Conservation (phyloP, 2,888 invertebrate species). For the Parnassius smintheus region DNA sequence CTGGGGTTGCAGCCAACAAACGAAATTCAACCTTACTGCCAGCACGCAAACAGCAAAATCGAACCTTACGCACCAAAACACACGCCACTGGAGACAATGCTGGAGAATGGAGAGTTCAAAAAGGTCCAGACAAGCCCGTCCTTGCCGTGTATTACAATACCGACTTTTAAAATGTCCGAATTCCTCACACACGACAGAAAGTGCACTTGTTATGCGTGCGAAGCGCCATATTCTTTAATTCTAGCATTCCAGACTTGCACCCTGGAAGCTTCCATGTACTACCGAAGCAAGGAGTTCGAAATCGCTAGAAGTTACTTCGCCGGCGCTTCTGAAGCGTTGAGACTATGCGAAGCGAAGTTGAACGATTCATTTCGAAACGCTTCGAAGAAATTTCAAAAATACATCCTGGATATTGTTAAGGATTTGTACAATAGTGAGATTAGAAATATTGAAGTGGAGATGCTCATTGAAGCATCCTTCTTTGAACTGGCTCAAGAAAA, state of each 20-base stretch:
- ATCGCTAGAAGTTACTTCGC: constrained; percentile 61
- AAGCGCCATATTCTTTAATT: constrained; percentile 40
- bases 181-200: constrained; percentile 46
- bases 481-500: constrained; percentile 50
- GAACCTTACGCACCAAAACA: constrained; percentile 44
- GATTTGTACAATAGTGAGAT: constrained; percentile 38
- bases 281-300: constrained; percentile 49
- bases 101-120: constrained; percentile 46
- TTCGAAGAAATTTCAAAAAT: constrained; percentile 37
- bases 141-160: constrained; percentile 37
- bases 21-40: constrained; percentile 34
- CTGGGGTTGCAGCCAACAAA: constrained; percentile 49
- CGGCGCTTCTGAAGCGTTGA: constrained; percentile 45
- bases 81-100: constrained; percentile 54
- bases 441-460: constrained; percentile 41
- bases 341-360: constrained; percentile 42
- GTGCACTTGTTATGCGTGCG: constrained; percentile 56
- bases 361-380: constrained; percentile 29
- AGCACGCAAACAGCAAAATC: constrained; percentile 15
- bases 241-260: constrained; percentile 44
- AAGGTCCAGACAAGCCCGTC: constrained; percentile 49
- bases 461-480: constrained; percentile 53
- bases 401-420: constrained; percentile 42
- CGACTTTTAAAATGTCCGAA: constrained; percentile 46
- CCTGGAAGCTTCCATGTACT: constrained; percentile 57